A percentile compares a stretch with the other conserved stretches of the same genome.
Conservation (phyloP, 2,113 vertebrate species). For the Neodon shergylaensis region DNA sequence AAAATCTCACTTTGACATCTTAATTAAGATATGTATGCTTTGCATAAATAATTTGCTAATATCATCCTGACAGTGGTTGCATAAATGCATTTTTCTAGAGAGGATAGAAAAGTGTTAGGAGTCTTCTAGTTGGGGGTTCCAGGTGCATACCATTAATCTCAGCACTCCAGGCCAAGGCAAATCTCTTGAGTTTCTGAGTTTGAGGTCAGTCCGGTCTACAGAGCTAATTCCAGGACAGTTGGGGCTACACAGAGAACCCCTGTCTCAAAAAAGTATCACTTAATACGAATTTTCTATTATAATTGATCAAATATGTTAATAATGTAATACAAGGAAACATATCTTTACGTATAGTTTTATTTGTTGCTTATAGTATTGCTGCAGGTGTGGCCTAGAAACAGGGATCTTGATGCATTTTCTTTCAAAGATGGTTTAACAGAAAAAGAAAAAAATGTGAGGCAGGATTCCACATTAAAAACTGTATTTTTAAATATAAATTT, state of each 20-base stretch:
- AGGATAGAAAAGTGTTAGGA: neutral
- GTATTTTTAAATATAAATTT: neutral
- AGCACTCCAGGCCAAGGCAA: neutral
- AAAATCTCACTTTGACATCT: neutral
- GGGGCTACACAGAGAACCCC: too few species aligned
- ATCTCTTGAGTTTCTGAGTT: neutral
- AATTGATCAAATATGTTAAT: neutral
- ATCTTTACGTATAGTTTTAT: neutral
- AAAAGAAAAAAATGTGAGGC: neutral
- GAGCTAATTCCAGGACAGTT: neutral
- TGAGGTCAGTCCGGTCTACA: too few species aligned
- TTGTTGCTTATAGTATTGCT: neutral
- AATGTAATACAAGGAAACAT: neutral
- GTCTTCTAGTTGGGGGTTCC: neutral
- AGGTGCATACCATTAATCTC: neutral
- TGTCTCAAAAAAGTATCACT: neutral
- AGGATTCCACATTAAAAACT: neutral
- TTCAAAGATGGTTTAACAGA: neutral
- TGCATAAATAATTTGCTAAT: neutral
- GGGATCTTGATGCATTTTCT: neutral
- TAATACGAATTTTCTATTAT: neutral
- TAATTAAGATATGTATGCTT: neutral
- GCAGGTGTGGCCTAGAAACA: neutral
- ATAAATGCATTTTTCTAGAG: neutral
- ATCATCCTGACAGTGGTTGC: neutral